Evolutionary conservation across 2,113 vertebrate species (phyloP).

Genomic region (Plotosus lineatus): DNA sequence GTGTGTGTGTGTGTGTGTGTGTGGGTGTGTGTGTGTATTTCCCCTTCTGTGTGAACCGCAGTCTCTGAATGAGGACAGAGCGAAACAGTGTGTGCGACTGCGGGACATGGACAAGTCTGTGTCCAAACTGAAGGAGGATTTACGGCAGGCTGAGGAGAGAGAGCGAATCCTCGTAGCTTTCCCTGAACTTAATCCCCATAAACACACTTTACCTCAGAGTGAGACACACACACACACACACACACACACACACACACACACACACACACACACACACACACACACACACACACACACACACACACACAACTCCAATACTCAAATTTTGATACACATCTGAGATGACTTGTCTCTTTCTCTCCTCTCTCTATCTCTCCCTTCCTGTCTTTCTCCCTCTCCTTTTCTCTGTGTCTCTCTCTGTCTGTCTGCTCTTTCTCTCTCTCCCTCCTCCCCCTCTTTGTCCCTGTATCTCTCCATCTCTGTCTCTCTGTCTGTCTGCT

Average conservation of each 20-base stretch:
- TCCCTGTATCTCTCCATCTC: no score
- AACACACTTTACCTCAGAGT: constrained; percentile 77
- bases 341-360: no score
- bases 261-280: not conserved
- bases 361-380: no score
- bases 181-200: constrained; percentile 79
- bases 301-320: no score
- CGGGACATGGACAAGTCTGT: constrained; percentile 63
- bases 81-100: constrained; percentile 63
- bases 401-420: no score
- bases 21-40: not conserved
- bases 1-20: constrained; percentile 2
- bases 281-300: no score
- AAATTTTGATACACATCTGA: no score
- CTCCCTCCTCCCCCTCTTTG: no score
- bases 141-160: constrained; percentile 69
- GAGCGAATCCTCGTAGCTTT: constrained; percentile 86
- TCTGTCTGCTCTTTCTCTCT: no score
- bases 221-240: constrained; percentile 54
- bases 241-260: constrained; percentile 20
- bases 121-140: constrained; percentile 63
- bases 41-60: constrained; percentile 70
- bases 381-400: no score
- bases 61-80: constrained; percentile 73
- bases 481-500: no score